Conservation (phyloP, 2,797 vertebrate species). For the Sylvilagus floridanus region DNA sequence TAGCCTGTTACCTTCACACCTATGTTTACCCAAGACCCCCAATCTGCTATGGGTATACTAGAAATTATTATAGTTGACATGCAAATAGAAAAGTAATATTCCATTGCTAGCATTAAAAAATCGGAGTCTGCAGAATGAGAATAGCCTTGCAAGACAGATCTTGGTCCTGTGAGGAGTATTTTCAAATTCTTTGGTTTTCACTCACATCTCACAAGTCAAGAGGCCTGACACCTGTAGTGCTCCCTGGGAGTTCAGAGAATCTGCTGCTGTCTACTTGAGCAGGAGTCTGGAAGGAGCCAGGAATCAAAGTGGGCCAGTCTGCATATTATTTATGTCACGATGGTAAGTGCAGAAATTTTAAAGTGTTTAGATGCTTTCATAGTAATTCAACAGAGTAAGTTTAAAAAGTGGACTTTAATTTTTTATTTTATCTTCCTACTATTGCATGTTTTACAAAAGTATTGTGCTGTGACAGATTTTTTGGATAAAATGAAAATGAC, state of each 20-base stretch:
- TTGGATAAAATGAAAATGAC: conserved; percentile 46
- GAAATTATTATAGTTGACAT: conserved; percentile 56
- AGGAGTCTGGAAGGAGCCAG: not conserved
- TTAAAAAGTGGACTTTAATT: not conserved
- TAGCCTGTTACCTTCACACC: conserved; percentile 26
- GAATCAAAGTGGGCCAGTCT: not conserved
- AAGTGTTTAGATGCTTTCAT: conserved; percentile 37
- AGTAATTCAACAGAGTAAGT: conserved; percentile 36
- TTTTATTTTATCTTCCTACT: conserved; percentile 55
- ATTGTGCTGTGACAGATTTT: not conserved
- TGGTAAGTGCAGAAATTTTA: not conserved
- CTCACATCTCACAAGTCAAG: not conserved
- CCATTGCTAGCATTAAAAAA: conserved; percentile 18
- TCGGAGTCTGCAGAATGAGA: conserved; percentile 1
- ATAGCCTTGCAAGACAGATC: not conserved
- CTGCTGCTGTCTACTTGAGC: not conserved
- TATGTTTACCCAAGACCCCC: not conserved
- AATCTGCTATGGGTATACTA: not conserved
- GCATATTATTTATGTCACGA: not conserved
- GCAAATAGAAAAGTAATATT: conserved; percentile 48
- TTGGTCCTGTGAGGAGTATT: not conserved
- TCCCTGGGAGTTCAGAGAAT: not conserved
- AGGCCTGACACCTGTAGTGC: not conserved
- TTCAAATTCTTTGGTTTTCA: conserved; percentile 18
- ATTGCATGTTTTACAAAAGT: conserved; percentile 49